These are phyloP conservation scores for Carduelis carduelis DNA, from an alignment of 2,797 vertebrate species.

Conservation along the genomic window DNA sequence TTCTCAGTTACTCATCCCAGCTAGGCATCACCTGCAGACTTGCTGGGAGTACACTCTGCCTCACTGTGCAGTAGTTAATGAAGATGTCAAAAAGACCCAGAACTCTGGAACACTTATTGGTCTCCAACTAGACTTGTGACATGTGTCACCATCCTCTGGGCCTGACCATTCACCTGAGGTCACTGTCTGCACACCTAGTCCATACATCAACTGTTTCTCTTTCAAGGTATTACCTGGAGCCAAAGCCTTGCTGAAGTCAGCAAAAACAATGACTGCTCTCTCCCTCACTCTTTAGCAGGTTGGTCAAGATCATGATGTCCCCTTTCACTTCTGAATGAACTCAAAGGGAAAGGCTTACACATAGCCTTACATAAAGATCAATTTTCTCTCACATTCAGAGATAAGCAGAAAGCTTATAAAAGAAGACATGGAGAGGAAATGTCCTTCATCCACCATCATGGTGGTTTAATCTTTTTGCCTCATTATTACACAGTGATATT, in stretches of 20 bases:
- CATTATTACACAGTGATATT: not conserved
- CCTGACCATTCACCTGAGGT: not conserved
- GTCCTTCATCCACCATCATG: accelerated
- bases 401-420: not conserved
- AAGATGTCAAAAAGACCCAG: not conserved
- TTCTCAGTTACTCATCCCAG: not conserved
- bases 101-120: not conserved
- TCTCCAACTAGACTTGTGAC: not conserved
- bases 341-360: not conserved
- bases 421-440: accelerated
- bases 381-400: not conserved
- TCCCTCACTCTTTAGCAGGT: not conserved
- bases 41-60: not conserved
- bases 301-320: not conserved
- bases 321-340: not conserved
- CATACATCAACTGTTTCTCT: not conserved
- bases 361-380: not conserved
- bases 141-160: not conserved
- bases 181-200: not conserved
- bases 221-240: accelerated
- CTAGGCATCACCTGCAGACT: not conserved
- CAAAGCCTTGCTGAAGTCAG: not conserved
- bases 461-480: not conserved
- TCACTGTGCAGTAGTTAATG: not conserved
- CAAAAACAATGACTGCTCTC: not conserved